phyloP scores from a whole-genome alignment of 2,113 vertebrate species.

The Strigops habroptila region DNA sequence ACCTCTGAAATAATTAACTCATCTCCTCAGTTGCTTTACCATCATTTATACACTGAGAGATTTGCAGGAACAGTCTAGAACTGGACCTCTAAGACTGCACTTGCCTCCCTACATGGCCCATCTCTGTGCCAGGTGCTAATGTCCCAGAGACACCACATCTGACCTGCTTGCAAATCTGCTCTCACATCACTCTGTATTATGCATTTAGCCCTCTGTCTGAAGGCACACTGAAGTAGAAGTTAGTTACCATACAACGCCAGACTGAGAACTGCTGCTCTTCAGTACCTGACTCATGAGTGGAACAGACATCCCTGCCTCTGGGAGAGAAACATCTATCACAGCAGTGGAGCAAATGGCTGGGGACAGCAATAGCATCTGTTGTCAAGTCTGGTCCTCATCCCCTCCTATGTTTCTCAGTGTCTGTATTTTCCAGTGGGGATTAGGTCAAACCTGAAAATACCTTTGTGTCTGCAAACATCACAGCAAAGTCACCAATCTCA shows the following conservation, averaged over 20 bases:
- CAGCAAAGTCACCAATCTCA: not conserved
- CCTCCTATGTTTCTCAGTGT: not conserved
- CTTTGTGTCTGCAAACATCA: not conserved
- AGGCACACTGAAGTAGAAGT: not conserved
- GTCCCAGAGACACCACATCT: not conserved
- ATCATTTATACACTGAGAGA: not conserved
- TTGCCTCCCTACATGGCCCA: not conserved
- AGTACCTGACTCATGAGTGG: not conserved
- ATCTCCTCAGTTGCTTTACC: not conserved
- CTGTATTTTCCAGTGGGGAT: not conserved
- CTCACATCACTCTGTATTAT: accelerated
- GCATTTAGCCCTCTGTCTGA: not conserved
- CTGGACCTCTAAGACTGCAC: accelerated
- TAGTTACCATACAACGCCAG: not conserved
- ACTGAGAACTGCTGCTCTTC: conserved; percentile 11
- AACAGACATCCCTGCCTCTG: not conserved
- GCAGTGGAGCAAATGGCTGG: not conserved
- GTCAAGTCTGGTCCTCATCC: not conserved
- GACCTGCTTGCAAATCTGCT: not conserved
- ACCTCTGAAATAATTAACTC: not conserved
- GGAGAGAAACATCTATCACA: not conserved
- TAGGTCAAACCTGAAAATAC: not conserved
- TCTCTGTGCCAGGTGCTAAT: not conserved
- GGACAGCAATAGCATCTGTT: conserved; percentile 20
- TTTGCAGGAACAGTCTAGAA: not conserved